Evolutionary conservation across 2,113 vertebrate species (phyloP).

Genomic region (Apodemus speciosus): DNA sequence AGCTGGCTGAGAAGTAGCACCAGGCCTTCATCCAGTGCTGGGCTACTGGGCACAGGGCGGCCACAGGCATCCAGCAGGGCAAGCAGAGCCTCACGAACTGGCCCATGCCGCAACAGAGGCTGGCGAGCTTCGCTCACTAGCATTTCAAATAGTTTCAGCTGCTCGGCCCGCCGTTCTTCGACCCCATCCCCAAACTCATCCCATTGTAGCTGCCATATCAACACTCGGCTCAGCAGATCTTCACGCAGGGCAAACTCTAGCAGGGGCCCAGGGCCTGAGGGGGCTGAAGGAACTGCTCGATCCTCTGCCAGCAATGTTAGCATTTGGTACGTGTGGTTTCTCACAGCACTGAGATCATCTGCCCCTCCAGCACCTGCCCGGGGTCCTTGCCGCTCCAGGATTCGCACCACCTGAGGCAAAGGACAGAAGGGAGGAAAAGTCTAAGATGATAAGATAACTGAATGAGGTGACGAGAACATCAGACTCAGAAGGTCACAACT

Average conservation of each 20-base stretch:
- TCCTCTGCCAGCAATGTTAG: slow-evolving; percentile 94
- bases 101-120: slow-evolving; percentile 91
- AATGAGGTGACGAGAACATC: neutral
- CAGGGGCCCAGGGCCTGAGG: slow-evolving; percentile 89
- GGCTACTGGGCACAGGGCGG: slow-evolving; percentile 81
- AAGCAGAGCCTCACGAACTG: slow-evolving; percentile 92
- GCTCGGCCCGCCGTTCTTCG: slow-evolving; percentile 92
- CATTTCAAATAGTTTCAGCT: slow-evolving; percentile 97
- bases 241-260: slow-evolving; percentile 91
- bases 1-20: slow-evolving; percentile 96
- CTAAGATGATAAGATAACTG: neutral
- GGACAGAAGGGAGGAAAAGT: slow-evolving; percentile 29
- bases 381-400: slow-evolving; percentile 90
- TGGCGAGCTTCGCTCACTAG: slow-evolving; percentile 95
- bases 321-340: slow-evolving; percentile 98
- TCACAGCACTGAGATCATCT: slow-evolving; percentile 94
- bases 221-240: slow-evolving; percentile 90
- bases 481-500: neutral
- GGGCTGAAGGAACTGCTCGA: slow-evolving; percentile 81
- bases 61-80: slow-evolving; percentile 91
- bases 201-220: slow-evolving; percentile 92
- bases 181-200: slow-evolving; percentile 88
- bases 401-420: slow-evolving; percentile 89
- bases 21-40: slow-evolving; percentile 90
- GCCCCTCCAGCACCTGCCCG: slow-evolving; percentile 83